Evolutionary conservation across 37 sponge, comb jelly and placozoan species (phyloP).

Genomic region (Cladorhizidae sp.): DNA sequence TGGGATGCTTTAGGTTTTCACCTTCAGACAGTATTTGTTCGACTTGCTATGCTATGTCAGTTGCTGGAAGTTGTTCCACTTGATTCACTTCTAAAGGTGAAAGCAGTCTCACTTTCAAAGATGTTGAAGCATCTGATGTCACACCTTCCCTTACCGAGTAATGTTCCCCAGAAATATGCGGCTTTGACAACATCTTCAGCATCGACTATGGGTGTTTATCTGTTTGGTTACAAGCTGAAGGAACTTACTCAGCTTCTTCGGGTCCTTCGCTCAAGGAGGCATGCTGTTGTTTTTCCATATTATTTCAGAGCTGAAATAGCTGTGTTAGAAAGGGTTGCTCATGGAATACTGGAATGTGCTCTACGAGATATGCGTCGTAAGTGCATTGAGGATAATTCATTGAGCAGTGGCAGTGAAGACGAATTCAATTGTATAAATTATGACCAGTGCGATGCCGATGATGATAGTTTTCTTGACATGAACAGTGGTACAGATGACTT

Average conservation of each 20-base stretch:
- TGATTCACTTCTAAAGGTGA: neutral
- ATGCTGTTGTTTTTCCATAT: neutral
- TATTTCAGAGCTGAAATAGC: conserved; percentile 33
- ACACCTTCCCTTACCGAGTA: conserved; percentile 19
- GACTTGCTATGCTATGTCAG: neutral
- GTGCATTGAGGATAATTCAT: neutral
- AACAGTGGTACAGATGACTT: no score
- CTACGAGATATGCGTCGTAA: neutral
- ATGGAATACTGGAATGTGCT: neutral
- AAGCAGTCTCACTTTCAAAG: neutral
- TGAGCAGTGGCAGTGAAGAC: neutral
- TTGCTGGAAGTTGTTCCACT: conserved; percentile 5
- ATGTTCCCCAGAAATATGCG: neutral
- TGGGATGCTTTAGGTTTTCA: conserved; percentile 11
- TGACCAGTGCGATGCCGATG: no score
- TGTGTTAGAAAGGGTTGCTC: neutral
- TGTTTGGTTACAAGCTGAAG: conserved; percentile 22
- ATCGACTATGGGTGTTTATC: neutral
- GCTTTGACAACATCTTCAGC: neutral
- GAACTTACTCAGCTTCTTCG: conserved; percentile 13
- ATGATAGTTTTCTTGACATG: no score
- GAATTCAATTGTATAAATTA: no score
- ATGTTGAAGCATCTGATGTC: conserved; percentile 14
- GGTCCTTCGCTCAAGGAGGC: neutral
- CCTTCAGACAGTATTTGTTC: neutral